These are phyloP conservation scores for Zhengitettix transpicula DNA, from an alignment of 2,888 invertebrate species.

Conservation along the genomic window DNA sequence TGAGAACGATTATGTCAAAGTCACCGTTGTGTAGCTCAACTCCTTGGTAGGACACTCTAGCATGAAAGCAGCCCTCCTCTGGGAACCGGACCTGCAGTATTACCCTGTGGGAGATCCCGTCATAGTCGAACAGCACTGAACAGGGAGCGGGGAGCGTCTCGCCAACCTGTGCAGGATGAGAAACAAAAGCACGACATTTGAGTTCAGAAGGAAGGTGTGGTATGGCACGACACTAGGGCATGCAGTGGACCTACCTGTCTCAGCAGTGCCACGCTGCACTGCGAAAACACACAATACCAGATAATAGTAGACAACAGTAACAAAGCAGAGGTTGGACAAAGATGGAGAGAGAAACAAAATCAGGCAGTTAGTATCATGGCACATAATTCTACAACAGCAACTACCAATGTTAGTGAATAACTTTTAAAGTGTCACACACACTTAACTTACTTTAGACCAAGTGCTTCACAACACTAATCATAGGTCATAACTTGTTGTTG, in stretches of 20 bases:
- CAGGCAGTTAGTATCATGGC: too few species aligned
- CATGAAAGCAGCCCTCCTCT: conserved; percentile 65
- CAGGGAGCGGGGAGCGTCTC: conserved; percentile 21
- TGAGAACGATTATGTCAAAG: conserved; percentile 81
- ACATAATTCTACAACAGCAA: too few species aligned
- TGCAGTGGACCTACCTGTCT: not conserved
- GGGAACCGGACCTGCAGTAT: conserved; percentile 61
- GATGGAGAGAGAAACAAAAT: too few species aligned
- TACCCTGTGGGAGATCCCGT: conserved; percentile 60
- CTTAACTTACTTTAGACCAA: too few species aligned
- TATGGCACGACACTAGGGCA: too few species aligned
- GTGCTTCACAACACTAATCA: too few species aligned
- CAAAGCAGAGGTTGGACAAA: too few species aligned
- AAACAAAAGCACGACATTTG: conserved; percentile 6
- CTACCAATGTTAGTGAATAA: too few species aligned
- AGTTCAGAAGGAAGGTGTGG: too few species aligned
- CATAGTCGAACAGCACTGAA: conserved; percentile 46
- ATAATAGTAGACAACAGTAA: not conserved
- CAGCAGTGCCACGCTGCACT: not conserved
- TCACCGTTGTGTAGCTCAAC: conserved; percentile 71
- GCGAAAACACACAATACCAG: not conserved
- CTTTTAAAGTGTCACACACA: too few species aligned
- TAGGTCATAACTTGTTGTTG: too few species aligned
- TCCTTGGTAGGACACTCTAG: conserved; percentile 57
- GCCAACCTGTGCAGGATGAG: conserved; percentile 35